Percentiles rank a stretch among this genome's conserved stretches.
Evolutionary conservation across 2,113 vertebrate genomes (phyloP).

Genomic region (Hemiprocne comata): DNA sequence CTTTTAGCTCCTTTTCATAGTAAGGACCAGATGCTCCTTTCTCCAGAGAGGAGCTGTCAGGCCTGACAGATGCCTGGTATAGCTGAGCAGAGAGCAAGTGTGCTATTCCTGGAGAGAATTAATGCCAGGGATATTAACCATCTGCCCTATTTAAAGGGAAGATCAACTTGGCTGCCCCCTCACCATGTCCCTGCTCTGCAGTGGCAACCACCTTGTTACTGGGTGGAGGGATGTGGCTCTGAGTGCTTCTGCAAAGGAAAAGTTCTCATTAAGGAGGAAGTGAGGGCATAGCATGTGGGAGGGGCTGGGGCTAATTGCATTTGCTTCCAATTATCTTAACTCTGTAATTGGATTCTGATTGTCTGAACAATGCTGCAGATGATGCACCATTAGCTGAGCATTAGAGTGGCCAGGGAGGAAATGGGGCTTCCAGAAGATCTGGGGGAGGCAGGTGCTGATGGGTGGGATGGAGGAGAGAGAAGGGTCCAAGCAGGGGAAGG

Average conservation of each 20-base stretch:
- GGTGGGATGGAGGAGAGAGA: not conserved
- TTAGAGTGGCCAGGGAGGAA: constrained; percentile 9
- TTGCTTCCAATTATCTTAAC: constrained; percentile 76
- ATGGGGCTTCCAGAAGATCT: not conserved
- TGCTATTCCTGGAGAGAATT: constrained; percentile 55
- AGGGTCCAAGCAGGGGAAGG: not conserved
- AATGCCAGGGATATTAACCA: constrained; percentile 53
- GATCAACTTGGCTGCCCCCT: not conserved
- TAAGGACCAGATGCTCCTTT: constrained; percentile 59
- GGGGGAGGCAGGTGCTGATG: not conserved
- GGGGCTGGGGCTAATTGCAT: constrained; percentile 73
- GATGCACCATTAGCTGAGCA: constrained; percentile 61
- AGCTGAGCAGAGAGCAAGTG: not conserved
- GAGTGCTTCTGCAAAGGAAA: not conserved
- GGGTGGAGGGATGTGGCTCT: accelerated
- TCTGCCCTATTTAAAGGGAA: constrained; percentile 42
- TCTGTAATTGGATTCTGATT: constrained; percentile 77
- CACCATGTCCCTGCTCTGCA: accelerated
- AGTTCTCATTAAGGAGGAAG: constrained; percentile 66
- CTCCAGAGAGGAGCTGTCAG: constrained; percentile 33
- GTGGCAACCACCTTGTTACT: not conserved
- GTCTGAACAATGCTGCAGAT: constrained; percentile 20
- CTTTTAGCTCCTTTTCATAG: constrained; percentile 21
- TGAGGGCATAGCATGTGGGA: constrained; percentile 54
- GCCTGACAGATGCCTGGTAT: constrained; percentile 48